Base-by-base conservation (phyloP, 2,888 invertebrate genomes). In the Strigamia crassipes region DNA sequence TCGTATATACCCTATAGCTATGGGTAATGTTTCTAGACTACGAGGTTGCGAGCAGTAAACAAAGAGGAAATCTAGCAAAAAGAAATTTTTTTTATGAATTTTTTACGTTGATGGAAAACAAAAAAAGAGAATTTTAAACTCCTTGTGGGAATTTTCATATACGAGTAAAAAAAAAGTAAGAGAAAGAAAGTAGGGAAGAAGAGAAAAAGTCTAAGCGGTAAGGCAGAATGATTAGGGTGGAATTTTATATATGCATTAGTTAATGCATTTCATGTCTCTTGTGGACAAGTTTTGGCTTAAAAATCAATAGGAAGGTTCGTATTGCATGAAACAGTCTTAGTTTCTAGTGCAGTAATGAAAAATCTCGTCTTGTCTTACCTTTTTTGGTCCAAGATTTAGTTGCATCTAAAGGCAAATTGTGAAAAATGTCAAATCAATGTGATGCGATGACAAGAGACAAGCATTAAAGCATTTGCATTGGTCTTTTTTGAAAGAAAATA, bases 231-330 rank as follows among this genome's bases (percentile, higher is more conserved):
- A 73, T 73, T 73, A 73, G 73, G 31, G 27, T 73, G 73, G 73
- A 73, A 73, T 73, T 73, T 73, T 73, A 73, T 73, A 73, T 73
- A 73, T 31, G 73, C 73, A 73, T 73, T 73, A 73, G 73, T 73
- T 73, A 73, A 73, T 73, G 73, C 73, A 73, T 73, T 73, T 73
- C 15, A 27, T 73, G 73, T 73, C 73, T 73, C 73, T 73, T 73
- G 73, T 73, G 73, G 73, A 73, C 73, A 73, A 23, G 31, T 73
- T 73, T 73, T 73, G 73, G 73, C 73, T 73, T 73, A 31, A 73
- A 73, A 73, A 73, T 73, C 73, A 73, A 73, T 73, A 73, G 31
- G 31, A 73, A 73, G 73, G 31, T 56, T 73, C 73, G 73, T 73
- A 31, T 73, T 73, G 73, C 73, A 73, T 73, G 27, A 73, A 73